Percentiles rank a stretch among this genome's conserved stretches.
Conservation (phyloP, 2,888 invertebrate genomes). For the Sarcophaga variegata region DNA sequence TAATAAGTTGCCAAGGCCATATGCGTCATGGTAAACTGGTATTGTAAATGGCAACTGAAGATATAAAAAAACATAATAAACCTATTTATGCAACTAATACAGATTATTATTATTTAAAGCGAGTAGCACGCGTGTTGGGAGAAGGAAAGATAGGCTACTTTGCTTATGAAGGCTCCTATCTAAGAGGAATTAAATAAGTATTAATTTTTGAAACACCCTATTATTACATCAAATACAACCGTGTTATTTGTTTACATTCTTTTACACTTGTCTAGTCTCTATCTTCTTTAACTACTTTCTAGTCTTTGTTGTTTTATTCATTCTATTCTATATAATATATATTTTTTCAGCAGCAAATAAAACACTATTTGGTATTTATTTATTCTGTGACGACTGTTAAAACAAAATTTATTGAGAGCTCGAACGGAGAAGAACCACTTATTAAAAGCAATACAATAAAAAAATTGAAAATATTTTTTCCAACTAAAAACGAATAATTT, state of each 20-base stretch:
- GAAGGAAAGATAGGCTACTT: not conserved
- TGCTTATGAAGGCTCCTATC: not conserved
- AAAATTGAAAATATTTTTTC: not conserved
- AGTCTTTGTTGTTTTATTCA: not conserved
- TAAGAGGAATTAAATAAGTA: not conserved
- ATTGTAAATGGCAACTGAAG: no score
- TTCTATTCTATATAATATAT: conserved; percentile 12
- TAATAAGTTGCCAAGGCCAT: no score
- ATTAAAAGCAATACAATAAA: conserved; percentile 6
- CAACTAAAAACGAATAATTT: not conserved
- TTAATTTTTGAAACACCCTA: not conserved
- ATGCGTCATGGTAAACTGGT: no score
- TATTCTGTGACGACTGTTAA: conserved; percentile 15
- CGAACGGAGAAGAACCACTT: conserved; percentile 11
- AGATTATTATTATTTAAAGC: not conserved
- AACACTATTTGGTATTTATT: conserved; percentile 45
- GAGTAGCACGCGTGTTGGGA: no score
- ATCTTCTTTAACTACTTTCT: not conserved
- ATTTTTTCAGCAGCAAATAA: conserved; percentile 11
- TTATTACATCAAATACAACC: not conserved
- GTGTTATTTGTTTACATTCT: conserved; percentile 6
- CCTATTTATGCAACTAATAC: not conserved
- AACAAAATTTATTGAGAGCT: conserved; percentile 47
- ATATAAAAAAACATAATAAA: not conserved
- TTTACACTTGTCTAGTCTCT: not conserved